Conservation (phyloP, 2,113 vertebrate species). For the Phyllopteryx taeniolatus region DNA sequence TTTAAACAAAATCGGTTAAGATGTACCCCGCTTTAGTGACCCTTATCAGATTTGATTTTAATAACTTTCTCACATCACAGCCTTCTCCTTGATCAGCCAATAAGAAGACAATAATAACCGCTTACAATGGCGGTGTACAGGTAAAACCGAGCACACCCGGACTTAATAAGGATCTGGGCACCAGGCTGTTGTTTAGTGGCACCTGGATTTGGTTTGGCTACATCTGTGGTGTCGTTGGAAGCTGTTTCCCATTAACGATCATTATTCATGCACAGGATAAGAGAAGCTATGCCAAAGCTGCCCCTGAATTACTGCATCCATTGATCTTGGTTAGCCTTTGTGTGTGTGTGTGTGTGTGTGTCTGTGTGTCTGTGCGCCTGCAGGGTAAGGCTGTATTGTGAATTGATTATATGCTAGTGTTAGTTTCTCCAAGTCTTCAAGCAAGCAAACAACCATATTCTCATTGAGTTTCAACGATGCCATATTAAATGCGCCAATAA, state of each 20-base stretch:
- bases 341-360: neutral
- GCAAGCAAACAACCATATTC: neutral
- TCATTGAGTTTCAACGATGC: neutral
- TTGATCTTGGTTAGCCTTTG: conserved; percentile 41
- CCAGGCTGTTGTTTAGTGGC: conserved; percentile 30
- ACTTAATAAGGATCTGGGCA: conserved; percentile 24
- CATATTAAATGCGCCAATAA: neutral
- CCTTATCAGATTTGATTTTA: neutral
- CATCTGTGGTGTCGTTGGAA: conserved; percentile 34
- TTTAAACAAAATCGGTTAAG: conserved; percentile 12
- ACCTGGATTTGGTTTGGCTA: conserved; percentile 24
- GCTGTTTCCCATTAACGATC: conserved; percentile 40
- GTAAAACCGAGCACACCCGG: neutral
- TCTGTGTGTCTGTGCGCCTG: neutral
- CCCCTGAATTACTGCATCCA: conserved; percentile 42
- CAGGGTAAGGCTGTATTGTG: neutral
- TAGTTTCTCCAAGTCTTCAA: neutral
- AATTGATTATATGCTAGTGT: neutral
- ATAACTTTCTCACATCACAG: neutral
- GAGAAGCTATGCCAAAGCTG: conserved; percentile 28
- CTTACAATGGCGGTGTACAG: neutral
- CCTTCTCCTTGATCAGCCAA: conserved; percentile 10
- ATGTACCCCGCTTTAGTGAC: conserved; percentile 18
- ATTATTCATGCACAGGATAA: conserved; percentile 39
- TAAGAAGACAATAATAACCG: neutral